A percentile compares a stretch with the other conserved stretches of the same genome.
phyloP scores from a whole-genome alignment of 2,888 invertebrate species.

The Xestoiulus laeticollis region DNA sequence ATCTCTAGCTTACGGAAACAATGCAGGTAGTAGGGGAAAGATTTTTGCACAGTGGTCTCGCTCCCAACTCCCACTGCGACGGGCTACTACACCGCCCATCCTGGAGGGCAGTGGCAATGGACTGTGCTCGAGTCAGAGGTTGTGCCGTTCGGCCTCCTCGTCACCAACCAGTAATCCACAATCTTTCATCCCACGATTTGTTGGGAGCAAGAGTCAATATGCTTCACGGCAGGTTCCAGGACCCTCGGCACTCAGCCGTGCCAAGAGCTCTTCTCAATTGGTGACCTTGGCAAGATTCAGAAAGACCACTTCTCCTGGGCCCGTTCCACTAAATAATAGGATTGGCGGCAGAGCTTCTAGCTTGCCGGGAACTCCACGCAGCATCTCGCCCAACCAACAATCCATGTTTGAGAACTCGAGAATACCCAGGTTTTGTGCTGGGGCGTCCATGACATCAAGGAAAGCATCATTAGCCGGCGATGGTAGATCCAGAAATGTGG shows the following conservation, averaged over 20 bases:
- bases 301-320: not conserved
- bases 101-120: not conserved
- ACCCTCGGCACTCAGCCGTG: not conserved
- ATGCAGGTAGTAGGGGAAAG: not conserved
- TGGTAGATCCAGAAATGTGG: not conserved
- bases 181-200: conserved; percentile 45
- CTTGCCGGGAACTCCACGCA: conserved; percentile 50
- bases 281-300: not conserved
- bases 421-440: not conserved
- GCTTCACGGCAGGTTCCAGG: not conserved
- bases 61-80: not conserved
- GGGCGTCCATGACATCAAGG: not conserved
- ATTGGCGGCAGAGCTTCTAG: conserved; percentile 2
- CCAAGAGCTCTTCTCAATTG: conserved; percentile 38
- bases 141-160: conserved; percentile 47
- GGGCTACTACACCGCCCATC: conserved; percentile 44
- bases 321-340: not conserved
- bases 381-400: conserved; percentile 32
- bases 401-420: conserved; percentile 6
- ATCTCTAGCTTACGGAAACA: not conserved
- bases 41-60: conserved; percentile 47
- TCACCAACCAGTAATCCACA: conserved; percentile 24
- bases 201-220: not conserved
- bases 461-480: not conserved
- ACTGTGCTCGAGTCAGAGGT: not conserved